Conservation (phyloP, 2,113 vertebrate species). For the Perca flavescens region DNA sequence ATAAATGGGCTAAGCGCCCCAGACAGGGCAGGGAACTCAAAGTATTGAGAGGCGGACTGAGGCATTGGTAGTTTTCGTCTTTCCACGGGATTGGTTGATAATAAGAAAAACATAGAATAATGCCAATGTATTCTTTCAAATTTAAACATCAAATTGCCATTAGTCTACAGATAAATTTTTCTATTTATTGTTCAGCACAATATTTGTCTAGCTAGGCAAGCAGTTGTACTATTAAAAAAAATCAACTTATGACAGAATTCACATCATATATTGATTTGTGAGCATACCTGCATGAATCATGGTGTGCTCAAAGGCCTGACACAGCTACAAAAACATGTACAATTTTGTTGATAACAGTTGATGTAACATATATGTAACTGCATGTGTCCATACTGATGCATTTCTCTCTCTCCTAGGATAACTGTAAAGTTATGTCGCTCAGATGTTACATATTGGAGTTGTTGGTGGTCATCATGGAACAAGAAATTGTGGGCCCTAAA, state of each 20-base stretch:
- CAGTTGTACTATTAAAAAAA: neutral
- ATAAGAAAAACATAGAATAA: neutral
- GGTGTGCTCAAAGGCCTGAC: neutral
- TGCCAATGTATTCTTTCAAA: neutral
- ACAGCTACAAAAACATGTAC: neutral
- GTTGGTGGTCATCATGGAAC: slow-evolving; percentile 67
- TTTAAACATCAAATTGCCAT: neutral
- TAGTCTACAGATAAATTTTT: neutral
- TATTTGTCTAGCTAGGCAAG: neutral
- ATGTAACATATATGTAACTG: neutral
- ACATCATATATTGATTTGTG: neutral
- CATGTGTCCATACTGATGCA: neutral
- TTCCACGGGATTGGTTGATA: neutral
- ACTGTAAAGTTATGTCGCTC: slow-evolving; percentile 56
- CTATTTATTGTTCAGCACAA: neutral
- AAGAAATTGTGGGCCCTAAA: fast-evolving
- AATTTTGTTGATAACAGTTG: neutral
- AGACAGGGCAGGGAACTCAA: no score
- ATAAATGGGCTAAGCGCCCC: neutral
- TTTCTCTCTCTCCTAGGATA: slow-evolving; percentile 49
- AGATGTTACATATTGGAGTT: slow-evolving; percentile 81
- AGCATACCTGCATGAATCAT: neutral
- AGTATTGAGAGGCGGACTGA: neutral
- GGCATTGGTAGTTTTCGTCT: neutral
- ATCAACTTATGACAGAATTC: neutral